A percentile compares a stretch with the other conserved stretches of the same genome.
phyloP scores from a whole-genome alignment of 2,888 invertebrate genomes.

The Cetonia aurata region DNA sequence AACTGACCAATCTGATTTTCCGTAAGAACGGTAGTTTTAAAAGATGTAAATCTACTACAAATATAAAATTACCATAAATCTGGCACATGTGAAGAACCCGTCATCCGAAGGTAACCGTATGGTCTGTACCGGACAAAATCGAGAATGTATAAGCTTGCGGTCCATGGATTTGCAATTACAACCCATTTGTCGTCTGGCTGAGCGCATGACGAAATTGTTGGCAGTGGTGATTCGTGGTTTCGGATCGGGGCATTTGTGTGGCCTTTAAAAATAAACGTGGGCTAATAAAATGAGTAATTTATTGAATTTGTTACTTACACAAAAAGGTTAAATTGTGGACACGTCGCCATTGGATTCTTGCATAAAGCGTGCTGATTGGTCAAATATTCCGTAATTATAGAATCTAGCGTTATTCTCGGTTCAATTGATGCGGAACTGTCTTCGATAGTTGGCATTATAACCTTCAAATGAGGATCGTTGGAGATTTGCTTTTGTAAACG shows the following conservation, averaged over 20 bases:
- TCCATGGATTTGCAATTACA: slow-evolving; percentile 75
- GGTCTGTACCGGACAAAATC: slow-evolving; percentile 82
- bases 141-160: slow-evolving; percentile 85
- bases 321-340: slow-evolving; percentile 95
- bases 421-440: slow-evolving; percentile 59
- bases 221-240: slow-evolving; percentile 76
- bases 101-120: slow-evolving; percentile 79
- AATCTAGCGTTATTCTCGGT: slow-evolving; percentile 80
- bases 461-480: slow-evolving; percentile 59
- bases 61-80: slow-evolving; percentile 57
- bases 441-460: slow-evolving; percentile 47
- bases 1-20: background rate
- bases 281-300: slow-evolving; percentile 6
- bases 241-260: slow-evolving; percentile 96
- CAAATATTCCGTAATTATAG: slow-evolving; percentile 96
- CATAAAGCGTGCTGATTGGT: slow-evolving; percentile 98
- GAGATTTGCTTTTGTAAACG: slow-evolving; percentile 70
- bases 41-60: background rate
- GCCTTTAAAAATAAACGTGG: slow-evolving; percentile 69
- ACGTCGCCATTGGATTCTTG: slow-evolving; percentile 97
- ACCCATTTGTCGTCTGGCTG: slow-evolving; percentile 71
- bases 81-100: slow-evolving; percentile 78
- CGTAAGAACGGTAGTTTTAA: background rate
- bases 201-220: slow-evolving; percentile 78
- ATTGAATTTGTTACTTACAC: slow-evolving; percentile 67